Conservation (phyloP, 2,888 invertebrate genomes). For the Sphecodes monilicornis region DNA sequence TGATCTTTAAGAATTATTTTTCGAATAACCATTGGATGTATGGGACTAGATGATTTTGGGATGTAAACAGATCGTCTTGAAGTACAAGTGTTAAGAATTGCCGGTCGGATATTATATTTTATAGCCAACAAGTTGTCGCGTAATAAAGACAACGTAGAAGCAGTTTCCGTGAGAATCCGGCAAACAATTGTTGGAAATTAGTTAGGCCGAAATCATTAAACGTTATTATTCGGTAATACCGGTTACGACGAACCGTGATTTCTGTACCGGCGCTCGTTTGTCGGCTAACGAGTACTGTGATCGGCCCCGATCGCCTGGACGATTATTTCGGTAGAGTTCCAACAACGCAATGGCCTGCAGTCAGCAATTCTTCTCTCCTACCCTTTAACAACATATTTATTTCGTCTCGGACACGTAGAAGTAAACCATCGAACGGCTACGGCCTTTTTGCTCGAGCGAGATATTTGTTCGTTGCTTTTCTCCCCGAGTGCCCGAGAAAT, state of each 20-base stretch:
- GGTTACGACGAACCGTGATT: slow-evolving; percentile 39
- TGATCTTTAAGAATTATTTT: no score
- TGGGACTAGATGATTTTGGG: no score
- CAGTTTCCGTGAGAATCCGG: neutral
- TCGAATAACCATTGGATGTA: no score
- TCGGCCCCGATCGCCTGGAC: slow-evolving; percentile 37
- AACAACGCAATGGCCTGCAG: neutral
- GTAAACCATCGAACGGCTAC: slow-evolving; percentile 60
- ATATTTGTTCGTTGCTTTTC: neutral
- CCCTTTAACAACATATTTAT: slow-evolving; percentile 34
- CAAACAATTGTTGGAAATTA: slow-evolving; percentile 4
- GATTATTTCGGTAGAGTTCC: slow-evolving; percentile 62
- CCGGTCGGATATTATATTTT: no score
- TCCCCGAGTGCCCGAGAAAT: slow-evolving; percentile 51
- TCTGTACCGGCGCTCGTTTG: slow-evolving; percentile 51
- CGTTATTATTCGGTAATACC: slow-evolving; percentile 27
- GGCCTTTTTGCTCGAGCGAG: slow-evolving; percentile 23
- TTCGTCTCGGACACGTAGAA: slow-evolving; percentile 60
- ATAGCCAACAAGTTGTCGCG: no score
- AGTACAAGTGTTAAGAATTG: no score
- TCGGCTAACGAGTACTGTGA: slow-evolving; percentile 61
- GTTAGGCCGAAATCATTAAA: slow-evolving; percentile 27
- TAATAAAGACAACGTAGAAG: neutral
- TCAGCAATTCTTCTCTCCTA: neutral
- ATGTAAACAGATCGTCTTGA: no score